Conservation (phyloP, 64 coral and sea anemone genomes). For the Pocillopora verrucosa region DNA sequence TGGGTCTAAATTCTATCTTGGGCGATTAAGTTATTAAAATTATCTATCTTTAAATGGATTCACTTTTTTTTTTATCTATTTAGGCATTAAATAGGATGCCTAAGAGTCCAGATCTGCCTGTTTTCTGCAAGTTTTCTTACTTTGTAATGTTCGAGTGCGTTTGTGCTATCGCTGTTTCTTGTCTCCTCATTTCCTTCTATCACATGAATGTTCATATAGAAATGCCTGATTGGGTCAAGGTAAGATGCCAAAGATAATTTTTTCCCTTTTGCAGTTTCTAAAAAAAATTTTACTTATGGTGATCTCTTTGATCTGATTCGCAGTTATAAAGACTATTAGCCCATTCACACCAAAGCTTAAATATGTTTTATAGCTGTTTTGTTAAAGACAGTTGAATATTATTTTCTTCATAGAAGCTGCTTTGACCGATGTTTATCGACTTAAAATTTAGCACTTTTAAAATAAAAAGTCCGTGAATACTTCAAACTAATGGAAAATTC, state of each 20-base stretch:
- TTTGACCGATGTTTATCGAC: too few species aligned
- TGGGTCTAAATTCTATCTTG: too few species aligned
- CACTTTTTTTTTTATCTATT: background rate
- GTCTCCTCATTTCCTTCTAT: constrained; percentile 55
- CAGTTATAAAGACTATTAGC: too few species aligned
- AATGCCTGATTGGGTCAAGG: constrained; percentile 55
- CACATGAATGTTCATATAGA: constrained; percentile 70
- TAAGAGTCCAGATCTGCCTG: constrained; percentile 37
- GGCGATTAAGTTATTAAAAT: too few species aligned
- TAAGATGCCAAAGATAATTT: background rate
- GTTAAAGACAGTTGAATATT: too few species aligned
- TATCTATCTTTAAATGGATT: background rate
- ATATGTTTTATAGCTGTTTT: too few species aligned
- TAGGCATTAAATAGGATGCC: constrained; percentile 45
- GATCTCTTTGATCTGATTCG: too few species aligned
- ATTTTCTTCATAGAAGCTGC: too few species aligned
- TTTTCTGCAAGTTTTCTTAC: constrained; percentile 54
- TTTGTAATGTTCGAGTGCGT: constrained; percentile 65
- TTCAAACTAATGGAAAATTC: too few species aligned
- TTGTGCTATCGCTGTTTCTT: constrained; percentile 48
- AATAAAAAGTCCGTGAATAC: too few species aligned
- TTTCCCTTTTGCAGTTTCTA: background rate
- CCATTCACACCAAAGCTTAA: too few species aligned
- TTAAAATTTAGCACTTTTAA: too few species aligned
- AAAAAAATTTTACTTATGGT: background rate